These are phyloP conservation scores for Sialis fuliginosa DNA, from an alignment of 2,888 invertebrate genomes.

Conservation along the genomic window DNA sequence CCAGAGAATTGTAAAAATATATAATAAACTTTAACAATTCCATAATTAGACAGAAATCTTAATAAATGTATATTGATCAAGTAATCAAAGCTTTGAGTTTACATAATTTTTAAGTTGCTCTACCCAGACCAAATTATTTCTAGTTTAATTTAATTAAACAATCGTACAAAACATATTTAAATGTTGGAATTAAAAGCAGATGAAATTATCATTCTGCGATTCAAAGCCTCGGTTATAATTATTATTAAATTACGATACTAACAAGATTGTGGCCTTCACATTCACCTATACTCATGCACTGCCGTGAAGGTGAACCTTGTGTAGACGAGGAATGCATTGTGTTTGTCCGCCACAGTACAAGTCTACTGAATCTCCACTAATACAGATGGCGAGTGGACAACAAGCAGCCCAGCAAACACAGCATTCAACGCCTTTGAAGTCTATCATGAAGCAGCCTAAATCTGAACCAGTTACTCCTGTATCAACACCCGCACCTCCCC, in stretches of 20 bases:
- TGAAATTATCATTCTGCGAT: too few species aligned
- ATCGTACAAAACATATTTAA: too few species aligned
- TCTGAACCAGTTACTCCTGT: background rate
- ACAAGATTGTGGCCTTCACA: background rate
- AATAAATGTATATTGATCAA: too few species aligned
- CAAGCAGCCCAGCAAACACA: slow-evolving; percentile 6
- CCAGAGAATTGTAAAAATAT: too few species aligned
- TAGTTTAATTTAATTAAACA: too few species aligned
- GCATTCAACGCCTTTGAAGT: slow-evolving; percentile 3
- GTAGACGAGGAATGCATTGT: slow-evolving; percentile 3
- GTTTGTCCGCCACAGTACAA: slow-evolving; percentile 3
- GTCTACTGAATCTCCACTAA: slow-evolving; percentile 2
- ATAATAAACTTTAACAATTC: too few species aligned
- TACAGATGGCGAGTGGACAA: slow-evolving; percentile 1
- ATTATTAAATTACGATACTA: background rate
- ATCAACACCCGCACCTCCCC: background rate
- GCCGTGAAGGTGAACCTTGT: slow-evolving; percentile 11
- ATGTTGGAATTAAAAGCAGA: too few species aligned
- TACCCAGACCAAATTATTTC: too few species aligned
- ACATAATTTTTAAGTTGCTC: too few species aligned
- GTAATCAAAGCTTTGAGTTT: too few species aligned
- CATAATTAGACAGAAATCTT: too few species aligned
- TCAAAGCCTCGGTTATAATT: too few species aligned
- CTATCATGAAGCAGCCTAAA: slow-evolving; percentile 1
- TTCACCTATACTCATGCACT: slow-evolving; percentile 23